Conservation (phyloP, 2,888 invertebrate species). For the Chrysotoxum bicinctum region DNA sequence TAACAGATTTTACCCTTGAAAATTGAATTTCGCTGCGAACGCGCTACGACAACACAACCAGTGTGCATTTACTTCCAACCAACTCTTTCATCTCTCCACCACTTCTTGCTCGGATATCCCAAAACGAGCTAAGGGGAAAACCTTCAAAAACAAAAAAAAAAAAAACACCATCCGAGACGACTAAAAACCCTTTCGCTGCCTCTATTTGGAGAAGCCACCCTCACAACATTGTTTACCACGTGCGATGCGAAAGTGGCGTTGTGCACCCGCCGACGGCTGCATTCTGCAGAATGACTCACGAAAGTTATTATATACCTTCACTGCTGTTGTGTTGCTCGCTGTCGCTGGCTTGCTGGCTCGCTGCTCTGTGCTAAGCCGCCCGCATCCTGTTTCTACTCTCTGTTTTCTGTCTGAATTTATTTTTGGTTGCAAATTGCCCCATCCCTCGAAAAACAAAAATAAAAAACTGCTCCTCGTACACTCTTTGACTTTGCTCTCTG, state of each 20-base stretch:
- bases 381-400: conserved; percentile 49
- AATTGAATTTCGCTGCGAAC: conserved; percentile 65
- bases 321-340: conserved; percentile 24
- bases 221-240: conserved; percentile 48
- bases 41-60: conserved; percentile 44
- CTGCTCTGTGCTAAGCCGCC: conserved; percentile 15
- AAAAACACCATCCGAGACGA: conserved; percentile 22
- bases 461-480: conserved; percentile 28
- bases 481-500: conserved; percentile 52
- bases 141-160: conserved; percentile 22
- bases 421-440: conserved; percentile 45
- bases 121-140: conserved; percentile 35
- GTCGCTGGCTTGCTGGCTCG: neutral
- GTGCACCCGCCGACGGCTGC: conserved; percentile 42
- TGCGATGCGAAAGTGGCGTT: conserved; percentile 48
- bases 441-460: conserved; percentile 13
- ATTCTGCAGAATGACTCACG: conserved; percentile 62
- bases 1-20: conserved; percentile 73
- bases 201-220: conserved; percentile 55
- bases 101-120: neutral
- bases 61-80: conserved; percentile 53
- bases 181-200: conserved; percentile 44
- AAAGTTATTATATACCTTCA: conserved; percentile 21
- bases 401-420: conserved; percentile 37
- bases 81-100: conserved; percentile 29